phyloP scores from a whole-genome alignment of 64 coral and sea anemone species.

The Montipora foliosa region DNA sequence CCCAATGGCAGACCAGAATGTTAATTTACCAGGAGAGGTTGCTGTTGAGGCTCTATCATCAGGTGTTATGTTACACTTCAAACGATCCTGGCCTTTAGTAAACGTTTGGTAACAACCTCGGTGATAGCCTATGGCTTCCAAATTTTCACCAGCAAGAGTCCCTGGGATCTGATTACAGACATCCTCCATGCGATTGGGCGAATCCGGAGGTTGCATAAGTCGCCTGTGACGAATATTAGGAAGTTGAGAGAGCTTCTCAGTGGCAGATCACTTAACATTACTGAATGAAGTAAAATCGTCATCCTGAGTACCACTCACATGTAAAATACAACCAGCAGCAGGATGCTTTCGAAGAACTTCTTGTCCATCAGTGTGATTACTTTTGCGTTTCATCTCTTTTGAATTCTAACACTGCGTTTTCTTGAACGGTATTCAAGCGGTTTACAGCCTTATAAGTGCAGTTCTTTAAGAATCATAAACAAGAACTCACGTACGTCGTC shows the following conservation, averaged over 20 bases:
- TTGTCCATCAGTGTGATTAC: conserved; percentile 29
- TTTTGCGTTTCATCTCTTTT: conserved; percentile 42
- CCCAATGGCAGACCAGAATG: neutral
- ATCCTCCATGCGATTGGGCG: conserved; percentile 56
- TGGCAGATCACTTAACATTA: conserved; percentile 56
- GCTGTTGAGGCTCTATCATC: neutral
- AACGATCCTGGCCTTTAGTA: conserved; percentile 46
- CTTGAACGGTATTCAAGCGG: conserved; percentile 17
- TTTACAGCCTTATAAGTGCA: conserved; percentile 35
- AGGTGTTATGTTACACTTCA: conserved; percentile 17
- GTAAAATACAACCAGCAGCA: conserved; percentile 33
- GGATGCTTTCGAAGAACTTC: neutral
- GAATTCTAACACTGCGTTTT: conserved; percentile 41
- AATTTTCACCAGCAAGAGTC: neutral
- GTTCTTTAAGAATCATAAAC: conserved; percentile 31
- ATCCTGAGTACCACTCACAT: conserved; percentile 21
- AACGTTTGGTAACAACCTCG: neutral
- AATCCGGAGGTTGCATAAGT: conserved; percentile 25
- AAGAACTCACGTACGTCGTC: conserved; percentile 44
- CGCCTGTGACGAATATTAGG: conserved; percentile 35
- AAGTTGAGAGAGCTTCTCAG: conserved; percentile 51
- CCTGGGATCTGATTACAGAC: conserved; percentile 25
- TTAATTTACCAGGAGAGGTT: conserved; percentile 19
- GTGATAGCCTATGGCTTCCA: too few species aligned
- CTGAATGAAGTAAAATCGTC: conserved; percentile 56